phyloP scores from a whole-genome alignment of 2,113 vertebrate genomes.

The Elgaria multicarinata region DNA sequence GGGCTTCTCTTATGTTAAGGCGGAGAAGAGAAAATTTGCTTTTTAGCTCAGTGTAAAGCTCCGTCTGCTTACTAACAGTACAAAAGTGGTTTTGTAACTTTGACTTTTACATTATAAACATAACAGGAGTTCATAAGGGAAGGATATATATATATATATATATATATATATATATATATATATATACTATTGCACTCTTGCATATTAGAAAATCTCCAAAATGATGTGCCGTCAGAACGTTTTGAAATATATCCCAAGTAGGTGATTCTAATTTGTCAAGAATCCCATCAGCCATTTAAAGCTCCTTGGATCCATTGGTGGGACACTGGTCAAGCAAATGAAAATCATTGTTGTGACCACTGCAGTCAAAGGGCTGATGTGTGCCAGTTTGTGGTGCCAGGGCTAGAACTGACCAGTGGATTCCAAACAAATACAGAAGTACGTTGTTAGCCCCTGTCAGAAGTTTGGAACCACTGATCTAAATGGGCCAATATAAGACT shows the following conservation, averaged over 20 bases:
- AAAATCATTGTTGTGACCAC: background rate
- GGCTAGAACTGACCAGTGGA: too few relatives aligned
- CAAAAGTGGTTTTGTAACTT: background rate
- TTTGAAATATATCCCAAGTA: background rate
- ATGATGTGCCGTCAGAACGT: background rate
- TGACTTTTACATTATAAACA: background rate
- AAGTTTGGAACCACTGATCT: background rate
- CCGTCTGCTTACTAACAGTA: background rate
- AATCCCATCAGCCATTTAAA: background rate
- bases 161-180: too few relatives aligned
- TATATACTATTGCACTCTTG: background rate
- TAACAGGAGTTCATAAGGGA: background rate
- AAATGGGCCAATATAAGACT: background rate
- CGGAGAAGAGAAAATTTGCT: background rate
- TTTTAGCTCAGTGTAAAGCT: conserved; percentile 41
- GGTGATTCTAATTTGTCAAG: background rate
- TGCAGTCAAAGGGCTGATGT: background rate
- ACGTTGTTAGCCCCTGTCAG: background rate
- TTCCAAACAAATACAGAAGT: background rate
- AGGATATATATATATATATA: too few relatives aligned
- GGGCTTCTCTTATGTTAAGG: too few relatives aligned
- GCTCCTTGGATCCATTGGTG: background rate
- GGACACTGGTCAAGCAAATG: background rate
- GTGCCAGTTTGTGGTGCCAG: background rate
- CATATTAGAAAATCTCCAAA: background rate